Percentiles rank a stretch among this genome's conserved stretches.
These are phyloP conservation scores for Sminthopsis crassicaudata DNA, from an alignment of 2,113 vertebrate genomes.

Conservation along the genomic window DNA sequence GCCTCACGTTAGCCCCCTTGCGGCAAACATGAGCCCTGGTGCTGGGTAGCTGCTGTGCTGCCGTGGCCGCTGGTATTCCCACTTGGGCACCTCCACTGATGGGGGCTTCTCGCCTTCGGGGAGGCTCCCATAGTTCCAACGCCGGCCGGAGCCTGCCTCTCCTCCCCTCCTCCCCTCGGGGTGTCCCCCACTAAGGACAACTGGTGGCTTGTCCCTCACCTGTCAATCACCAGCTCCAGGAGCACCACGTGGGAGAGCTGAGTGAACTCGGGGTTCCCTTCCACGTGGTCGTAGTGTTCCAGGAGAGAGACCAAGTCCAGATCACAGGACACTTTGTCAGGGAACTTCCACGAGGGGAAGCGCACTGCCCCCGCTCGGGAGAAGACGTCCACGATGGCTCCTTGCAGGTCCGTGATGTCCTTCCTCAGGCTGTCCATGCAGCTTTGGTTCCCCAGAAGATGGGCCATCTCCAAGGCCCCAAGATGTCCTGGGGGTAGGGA, in stretches of 20 bases:
- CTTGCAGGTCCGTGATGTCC: conserved; percentile 94
- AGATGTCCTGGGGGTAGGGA: conserved; percentile 7
- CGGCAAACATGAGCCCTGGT: neutral
- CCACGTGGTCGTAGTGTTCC: conserved; percentile 88
- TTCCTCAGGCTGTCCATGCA: conserved; percentile 92
- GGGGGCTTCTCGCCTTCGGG: neutral
- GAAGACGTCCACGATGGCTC: conserved; percentile 89
- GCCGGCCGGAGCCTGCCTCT: neutral
- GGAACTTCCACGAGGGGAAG: conserved; percentile 95
- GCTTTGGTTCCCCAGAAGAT: conserved; percentile 86
- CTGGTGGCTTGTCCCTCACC: conserved; percentile 89
- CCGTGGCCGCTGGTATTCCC: neutral
- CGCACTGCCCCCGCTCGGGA: conserved; percentile 88
- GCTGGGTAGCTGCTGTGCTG: neutral
- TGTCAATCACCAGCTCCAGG: conserved; percentile 94
- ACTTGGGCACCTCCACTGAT: too few relatives aligned
- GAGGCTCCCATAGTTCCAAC: neutral
- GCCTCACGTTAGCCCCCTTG: too few relatives aligned
- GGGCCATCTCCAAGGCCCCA: conserved; percentile 74
- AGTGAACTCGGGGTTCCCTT: conserved; percentile 88
- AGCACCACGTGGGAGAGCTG: conserved; percentile 92
- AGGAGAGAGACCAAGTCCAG: conserved; percentile 90
- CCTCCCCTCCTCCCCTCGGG: neutral
- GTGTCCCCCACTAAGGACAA: conserved; percentile 82
- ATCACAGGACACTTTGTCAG: conserved; percentile 90